Conservation (phyloP, 2,888 invertebrate genomes). For the Hetaerina titia region DNA sequence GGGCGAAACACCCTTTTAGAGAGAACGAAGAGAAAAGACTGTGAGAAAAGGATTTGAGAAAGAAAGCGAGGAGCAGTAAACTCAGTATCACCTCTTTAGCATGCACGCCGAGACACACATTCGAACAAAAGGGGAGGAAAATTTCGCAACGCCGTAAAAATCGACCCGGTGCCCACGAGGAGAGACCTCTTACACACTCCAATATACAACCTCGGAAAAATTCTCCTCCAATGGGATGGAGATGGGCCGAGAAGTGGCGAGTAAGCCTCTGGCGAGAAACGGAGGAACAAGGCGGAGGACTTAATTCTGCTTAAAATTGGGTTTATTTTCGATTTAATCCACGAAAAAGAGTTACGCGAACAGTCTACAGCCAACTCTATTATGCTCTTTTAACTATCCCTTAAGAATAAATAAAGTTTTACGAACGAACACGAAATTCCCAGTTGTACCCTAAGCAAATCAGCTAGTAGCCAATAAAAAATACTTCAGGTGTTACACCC, state of each 20-base stretch:
- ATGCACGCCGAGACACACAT: not conserved
- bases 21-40: not conserved
- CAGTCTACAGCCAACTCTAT: too few species aligned
- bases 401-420: too few species aligned
- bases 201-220: not conserved
- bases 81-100: not conserved
- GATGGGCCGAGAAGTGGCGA: not conserved
- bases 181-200: not conserved
- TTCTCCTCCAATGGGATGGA: not conserved
- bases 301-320: not conserved
- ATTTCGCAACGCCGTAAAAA: not conserved
- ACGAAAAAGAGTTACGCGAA: not conserved
- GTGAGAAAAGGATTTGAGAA: not conserved
- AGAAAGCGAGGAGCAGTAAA: not conserved
- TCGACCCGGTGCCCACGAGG: not conserved
- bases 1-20: not conserved
- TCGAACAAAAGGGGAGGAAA: slow-evolving; percentile 2
- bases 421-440: too few species aligned
- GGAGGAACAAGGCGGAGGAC: not conserved
- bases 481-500: too few species aligned
- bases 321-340: not conserved
- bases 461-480: too few species aligned
- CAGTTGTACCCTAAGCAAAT: too few species aligned
- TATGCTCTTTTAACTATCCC: too few species aligned
- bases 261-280: not conserved